Percentiles rank a stretch among this genome's conserved stretches.
phyloP scores from a whole-genome alignment of 2,888 invertebrate genomes.

The Synergus laeviventris region DNA sequence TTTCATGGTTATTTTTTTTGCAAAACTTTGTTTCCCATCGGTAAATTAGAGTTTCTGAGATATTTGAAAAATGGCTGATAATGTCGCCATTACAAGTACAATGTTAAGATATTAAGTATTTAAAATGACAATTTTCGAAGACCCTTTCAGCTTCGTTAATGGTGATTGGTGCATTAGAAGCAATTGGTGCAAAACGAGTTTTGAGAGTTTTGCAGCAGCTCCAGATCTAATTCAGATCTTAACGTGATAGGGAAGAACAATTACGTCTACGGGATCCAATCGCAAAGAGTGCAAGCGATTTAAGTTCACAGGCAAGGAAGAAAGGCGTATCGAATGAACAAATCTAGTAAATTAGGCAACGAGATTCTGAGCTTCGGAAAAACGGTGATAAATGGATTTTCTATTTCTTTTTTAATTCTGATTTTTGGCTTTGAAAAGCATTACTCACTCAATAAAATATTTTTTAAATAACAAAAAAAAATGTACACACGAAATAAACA shows the following conservation, averaged over 20 bases:
- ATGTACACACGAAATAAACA: no score
- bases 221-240: slow-evolving; percentile 31
- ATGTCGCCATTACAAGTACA: not conserved
- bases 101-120: not conserved
- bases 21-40: not conserved
- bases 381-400: no score
- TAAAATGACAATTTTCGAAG: not conserved
- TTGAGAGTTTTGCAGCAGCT: slow-evolving; percentile 13
- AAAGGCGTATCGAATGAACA: slow-evolving; percentile 20
- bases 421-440: no score
- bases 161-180: slow-evolving; percentile 4
- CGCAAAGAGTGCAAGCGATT: slow-evolving; percentile 37
- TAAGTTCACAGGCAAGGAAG: not conserved
- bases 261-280: slow-evolving; percentile 32
- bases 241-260: slow-evolving; percentile 43
- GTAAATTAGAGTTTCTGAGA: not conserved
- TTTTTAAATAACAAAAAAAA: no score
- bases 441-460: no score
- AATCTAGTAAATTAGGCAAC: slow-evolving; percentile 29
- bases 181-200: slow-evolving; percentile 34
- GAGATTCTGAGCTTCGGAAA: not conserved
- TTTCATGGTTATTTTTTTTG: not conserved
- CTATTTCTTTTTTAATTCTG: no score
- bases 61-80: not conserved
- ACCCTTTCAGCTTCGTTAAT: not conserved